Base-by-base conservation (phyloP, 2,113 vertebrate species). In the Donacobius atricapilla region DNA sequence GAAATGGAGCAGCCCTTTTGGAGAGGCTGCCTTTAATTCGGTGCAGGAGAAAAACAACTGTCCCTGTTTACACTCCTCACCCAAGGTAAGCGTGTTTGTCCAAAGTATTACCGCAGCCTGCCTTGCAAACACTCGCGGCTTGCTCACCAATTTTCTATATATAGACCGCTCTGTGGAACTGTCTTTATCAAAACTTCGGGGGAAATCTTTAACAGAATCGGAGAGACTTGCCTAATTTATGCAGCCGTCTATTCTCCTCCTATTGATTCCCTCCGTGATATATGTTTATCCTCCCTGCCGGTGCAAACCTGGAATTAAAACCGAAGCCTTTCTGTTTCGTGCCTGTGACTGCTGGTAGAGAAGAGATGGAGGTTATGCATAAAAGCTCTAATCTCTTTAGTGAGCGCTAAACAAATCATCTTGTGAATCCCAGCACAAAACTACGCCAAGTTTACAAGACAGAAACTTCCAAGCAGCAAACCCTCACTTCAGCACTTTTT, bases 81-180 rank as follows among this genome's bases (percentile, higher is more conserved):
- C 88, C 93, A 93, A 96, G 89, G 95, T 89, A 94, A 96, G 88
- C 60, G 0, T 80, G 83, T 93, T 96, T 95, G 91, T 61, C 77
- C 47, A 93, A 81, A 95, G 79, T 35, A 82, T 97, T 96, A 94
- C 28, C 68, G 23, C 86, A 47, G 90, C 84, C 89, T 45, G 81
- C 20, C 75, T 66, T 13, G 90, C 57, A 91, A 96, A 94, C 86
- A 91, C 71, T 87, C 25, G 13, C 27, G 6, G 87, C 78, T 85
- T 44, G 79, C 92, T 88, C 3, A 11, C 79, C 61, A 22, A 87
- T 95, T 94, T 73, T 83, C 88, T 80, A 37, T 92, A 72, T 80
- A 73, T 61, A 76, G 80, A 20, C 72, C 72, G 20, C 56, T 72
- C 81, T 42, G 72, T 42, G 85, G 87, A 86, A 71, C 90, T 60